Evolutionary conservation across 2,797 vertebrate genomes (phyloP).

Genomic region (Hipposideros larvatus): DNA sequence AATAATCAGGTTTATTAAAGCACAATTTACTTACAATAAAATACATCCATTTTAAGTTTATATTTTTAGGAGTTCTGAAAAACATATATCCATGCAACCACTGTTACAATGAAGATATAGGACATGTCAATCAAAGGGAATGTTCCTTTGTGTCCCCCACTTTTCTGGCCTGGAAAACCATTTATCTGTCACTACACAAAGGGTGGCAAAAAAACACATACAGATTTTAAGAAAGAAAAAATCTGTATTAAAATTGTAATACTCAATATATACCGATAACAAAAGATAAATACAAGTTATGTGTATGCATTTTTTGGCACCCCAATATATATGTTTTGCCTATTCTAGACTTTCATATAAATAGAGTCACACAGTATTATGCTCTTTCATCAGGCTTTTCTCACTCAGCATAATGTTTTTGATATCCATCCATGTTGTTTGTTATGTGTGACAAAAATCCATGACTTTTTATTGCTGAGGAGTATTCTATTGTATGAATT

Average conservation of each 20-base stretch:
- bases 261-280: too few relatives aligned
- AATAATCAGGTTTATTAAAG: conserved; percentile 16
- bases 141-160: background rate
- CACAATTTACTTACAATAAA: background rate
- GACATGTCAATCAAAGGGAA: background rate
- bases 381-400: background rate
- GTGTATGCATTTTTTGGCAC: too few relatives aligned
- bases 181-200: background rate
- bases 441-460: background rate
- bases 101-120: background rate
- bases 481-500: background rate
- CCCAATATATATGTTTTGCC: background rate
- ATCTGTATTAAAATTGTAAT: too few relatives aligned
- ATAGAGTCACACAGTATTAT: background rate
- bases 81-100: background rate
- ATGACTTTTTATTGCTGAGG: background rate
- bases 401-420: background rate
- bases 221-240: too few relatives aligned
- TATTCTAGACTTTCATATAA: background rate
- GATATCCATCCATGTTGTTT: background rate
- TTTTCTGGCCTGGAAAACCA: background rate
- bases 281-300: too few relatives aligned
- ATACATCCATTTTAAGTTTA: conserved; percentile 39
- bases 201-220: too few relatives aligned
- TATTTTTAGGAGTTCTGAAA: background rate